Conservation (phyloP, 37 sponge, comb jelly and placozoan genomes). For the Axinella damicornis region DNA sequence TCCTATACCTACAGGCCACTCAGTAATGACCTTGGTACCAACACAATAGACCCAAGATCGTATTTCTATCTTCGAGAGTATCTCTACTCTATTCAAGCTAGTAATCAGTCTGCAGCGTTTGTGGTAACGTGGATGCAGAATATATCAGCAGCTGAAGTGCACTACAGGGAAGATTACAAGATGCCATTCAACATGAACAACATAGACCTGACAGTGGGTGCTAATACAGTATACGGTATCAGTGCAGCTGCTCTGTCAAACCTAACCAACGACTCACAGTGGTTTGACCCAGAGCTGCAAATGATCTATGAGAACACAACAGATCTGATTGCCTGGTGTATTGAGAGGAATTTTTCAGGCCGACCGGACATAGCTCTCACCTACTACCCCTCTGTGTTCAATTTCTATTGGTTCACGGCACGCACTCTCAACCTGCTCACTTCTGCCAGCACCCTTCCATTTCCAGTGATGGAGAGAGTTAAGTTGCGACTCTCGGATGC, state of each 20-base stretch:
- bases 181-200: constrained; percentile 66
- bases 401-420: constrained; percentile 69
- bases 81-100: no score
- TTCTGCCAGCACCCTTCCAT: constrained; percentile 1
- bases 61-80: no score
- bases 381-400: constrained; percentile 61
- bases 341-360: constrained; percentile 46
- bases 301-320: constrained; percentile 55
- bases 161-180: not conserved
- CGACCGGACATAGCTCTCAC: constrained; percentile 64
- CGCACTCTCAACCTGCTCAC: constrained; percentile 56
- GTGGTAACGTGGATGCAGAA: constrained; percentile 55
- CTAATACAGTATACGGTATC: constrained; percentile 59
- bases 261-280: not conserved
- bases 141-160: constrained; percentile 21
- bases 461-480: constrained; percentile 44
- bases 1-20: no score
- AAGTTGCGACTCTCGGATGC: constrained; percentile 3
- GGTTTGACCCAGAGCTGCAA: constrained; percentile 66
- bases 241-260: constrained; percentile 41
- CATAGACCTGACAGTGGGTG: constrained; percentile 53
- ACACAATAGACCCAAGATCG: no score
- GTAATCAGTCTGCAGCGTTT: no score
- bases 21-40: no score
- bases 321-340: constrained; percentile 40